phyloP scores from a whole-genome alignment of 2,797 vertebrate species.

The Chelonia mydas region DNA sequence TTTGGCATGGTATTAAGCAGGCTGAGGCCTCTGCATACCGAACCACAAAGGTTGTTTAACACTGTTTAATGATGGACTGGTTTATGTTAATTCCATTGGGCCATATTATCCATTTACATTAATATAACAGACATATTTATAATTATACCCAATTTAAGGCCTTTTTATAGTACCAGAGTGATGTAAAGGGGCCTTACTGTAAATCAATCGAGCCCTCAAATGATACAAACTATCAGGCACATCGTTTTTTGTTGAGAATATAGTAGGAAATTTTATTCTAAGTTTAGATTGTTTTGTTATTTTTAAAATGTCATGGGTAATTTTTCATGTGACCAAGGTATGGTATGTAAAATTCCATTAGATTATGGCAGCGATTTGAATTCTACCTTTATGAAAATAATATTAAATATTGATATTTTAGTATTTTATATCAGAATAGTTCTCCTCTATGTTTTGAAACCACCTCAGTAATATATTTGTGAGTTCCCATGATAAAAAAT shows the following conservation, averaged over 20 bases:
- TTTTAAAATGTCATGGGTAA: neutral
- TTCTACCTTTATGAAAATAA: neutral
- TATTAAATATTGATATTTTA: slow-evolving; percentile 21
- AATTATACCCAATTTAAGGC: no score
- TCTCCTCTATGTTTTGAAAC: slow-evolving; percentile 2
- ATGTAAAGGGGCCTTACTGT: neutral
- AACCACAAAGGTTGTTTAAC: no score
- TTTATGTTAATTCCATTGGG: no score
- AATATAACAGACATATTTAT: no score
- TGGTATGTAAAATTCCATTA: neutral
- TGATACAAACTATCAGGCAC: neutral
- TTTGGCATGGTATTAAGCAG: no score
- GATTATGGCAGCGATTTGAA: neutral
- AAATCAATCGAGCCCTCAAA: neutral
- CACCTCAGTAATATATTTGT: slow-evolving; percentile 53
- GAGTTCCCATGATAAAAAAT: slow-evolving; percentile 54
- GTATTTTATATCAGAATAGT: slow-evolving; percentile 6
- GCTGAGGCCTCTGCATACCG: no score
- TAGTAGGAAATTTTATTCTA: neutral
- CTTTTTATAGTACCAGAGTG: no score
- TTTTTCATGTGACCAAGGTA: neutral
- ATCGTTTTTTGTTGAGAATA: neutral
- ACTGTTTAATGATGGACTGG: no score
- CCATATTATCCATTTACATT: no score
- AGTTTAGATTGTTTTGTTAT: neutral